Percentiles rank a stretch among this genome's conserved stretches.
phyloP scores from a whole-genome alignment of 2,888 invertebrate species.

The Microplitis manilae region DNA sequence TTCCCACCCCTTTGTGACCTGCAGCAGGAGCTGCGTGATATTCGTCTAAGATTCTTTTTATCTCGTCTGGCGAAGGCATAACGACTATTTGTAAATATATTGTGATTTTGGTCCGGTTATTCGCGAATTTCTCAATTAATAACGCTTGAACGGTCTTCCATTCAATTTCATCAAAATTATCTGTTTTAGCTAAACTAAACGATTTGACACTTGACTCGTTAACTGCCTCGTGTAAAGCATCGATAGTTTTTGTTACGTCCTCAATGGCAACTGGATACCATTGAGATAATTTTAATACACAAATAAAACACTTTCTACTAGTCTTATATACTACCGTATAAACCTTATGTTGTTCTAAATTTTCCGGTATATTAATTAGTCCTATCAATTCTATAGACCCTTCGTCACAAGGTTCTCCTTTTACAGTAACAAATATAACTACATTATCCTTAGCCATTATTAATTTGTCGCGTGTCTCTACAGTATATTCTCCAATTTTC shows the following conservation, averaged over 20 bases:
- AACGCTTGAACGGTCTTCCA: not conserved
- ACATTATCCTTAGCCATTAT: no score
- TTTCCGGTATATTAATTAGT: no score
- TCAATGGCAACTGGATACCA: not conserved
- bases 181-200: not conserved
- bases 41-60: constrained; percentile 34
- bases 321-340: not conserved
- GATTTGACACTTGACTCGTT: not conserved
- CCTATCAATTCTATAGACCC: no score
- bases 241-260: not conserved
- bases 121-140: not conserved
- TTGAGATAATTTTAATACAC: not conserved
- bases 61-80: constrained; percentile 19
- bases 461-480: no score
- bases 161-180: not conserved
- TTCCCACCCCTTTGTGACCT: constrained; percentile 44
- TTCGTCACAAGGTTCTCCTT: no score
- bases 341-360: not conserved
- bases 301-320: not conserved
- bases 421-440: no score
- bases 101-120: constrained; percentile 10
- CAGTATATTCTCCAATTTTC: no score
- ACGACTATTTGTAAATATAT: constrained; percentile 28
- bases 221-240: not conserved
- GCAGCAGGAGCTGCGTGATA: constrained; percentile 32